phyloP scores from a whole-genome alignment of 1,140 invertebrate genomes.

The Drosophila littoralis region DNA sequence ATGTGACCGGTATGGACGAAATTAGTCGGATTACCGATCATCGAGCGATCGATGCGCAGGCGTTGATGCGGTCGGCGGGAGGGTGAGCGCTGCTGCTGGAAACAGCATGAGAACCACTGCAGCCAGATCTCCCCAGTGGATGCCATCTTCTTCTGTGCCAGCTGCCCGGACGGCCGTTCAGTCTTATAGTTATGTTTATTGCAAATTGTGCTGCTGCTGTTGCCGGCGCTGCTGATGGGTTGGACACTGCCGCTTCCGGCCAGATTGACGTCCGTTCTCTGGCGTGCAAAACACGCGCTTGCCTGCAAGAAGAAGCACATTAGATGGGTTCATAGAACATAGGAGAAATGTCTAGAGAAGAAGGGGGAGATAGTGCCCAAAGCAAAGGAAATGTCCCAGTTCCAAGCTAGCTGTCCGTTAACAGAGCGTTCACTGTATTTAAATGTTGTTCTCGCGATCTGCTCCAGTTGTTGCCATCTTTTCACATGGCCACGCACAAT shows the following conservation, averaged over 20 bases:
- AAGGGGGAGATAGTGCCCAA: no score
- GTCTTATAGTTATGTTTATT: conserved; percentile 49
- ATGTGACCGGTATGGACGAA: conserved; percentile 94
- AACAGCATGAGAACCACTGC: conserved; percentile 94
- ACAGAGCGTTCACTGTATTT: conserved; percentile 3
- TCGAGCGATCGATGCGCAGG: conserved; percentile 93
- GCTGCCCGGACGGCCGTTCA: conserved; percentile 53
- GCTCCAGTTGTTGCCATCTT: conserved; percentile 68
- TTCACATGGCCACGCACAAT: conserved; percentile 55
- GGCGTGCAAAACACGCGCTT: conserved; percentile 47
- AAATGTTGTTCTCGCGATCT: conserved; percentile 25
- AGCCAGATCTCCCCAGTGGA: conserved; percentile 91
- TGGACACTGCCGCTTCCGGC: conserved; percentile 46
- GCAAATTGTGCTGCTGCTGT: conserved; percentile 31
- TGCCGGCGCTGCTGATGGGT: conserved; percentile 30
- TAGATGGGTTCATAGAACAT: not conserved
- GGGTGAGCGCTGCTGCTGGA: conserved; percentile 89
- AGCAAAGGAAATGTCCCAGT: not conserved
- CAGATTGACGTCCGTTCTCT: conserved; percentile 51
- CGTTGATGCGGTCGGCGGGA: conserved; percentile 88
- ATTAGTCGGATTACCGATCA: conserved; percentile 96
- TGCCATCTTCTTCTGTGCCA: conserved; percentile 86
- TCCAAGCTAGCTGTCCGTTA: not conserved
- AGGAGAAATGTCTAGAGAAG: no score
- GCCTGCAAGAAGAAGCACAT: conserved; percentile 18